A percentile compares a stretch with the other conserved stretches of the same genome.
phyloP scores from a whole-genome alignment of 2,797 vertebrate genomes.

The Petrocephalus sullivani region DNA sequence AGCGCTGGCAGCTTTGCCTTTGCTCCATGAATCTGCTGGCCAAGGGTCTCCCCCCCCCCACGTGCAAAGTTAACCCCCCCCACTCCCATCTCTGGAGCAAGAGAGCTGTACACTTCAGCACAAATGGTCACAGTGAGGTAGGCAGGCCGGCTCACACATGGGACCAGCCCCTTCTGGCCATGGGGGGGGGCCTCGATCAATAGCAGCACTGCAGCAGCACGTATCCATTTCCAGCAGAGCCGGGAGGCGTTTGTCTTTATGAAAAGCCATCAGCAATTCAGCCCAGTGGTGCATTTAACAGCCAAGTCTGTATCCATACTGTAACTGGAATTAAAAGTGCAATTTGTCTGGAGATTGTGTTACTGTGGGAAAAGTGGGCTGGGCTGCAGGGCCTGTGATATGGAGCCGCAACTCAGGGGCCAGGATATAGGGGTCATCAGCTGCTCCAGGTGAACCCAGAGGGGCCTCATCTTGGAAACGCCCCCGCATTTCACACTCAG shows the following conservation, averaged over 20 bases:
- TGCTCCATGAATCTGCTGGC: neutral
- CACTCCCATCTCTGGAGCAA: neutral
- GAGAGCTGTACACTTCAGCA: neutral
- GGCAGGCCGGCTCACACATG: neutral
- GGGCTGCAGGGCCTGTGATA: neutral
- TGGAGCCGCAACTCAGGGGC: neutral
- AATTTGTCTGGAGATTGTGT: slow-evolving; percentile 75
- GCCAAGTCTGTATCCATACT: slow-evolving; percentile 66
- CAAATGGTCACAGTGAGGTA: neutral
- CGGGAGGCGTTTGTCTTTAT: slow-evolving; percentile 71
- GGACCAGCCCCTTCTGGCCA: neutral
- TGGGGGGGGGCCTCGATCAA: slow-evolving; percentile 57
- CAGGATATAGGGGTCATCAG: neutral
- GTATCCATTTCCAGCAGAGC: slow-evolving; percentile 67
- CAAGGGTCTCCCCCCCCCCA: neutral
- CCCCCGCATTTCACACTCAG: neutral
- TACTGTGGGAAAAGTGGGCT: slow-evolving; percentile 38
- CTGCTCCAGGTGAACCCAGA: neutral
- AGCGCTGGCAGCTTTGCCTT: neutral
- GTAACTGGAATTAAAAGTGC: slow-evolving; percentile 66
- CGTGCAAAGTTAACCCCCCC: no score
- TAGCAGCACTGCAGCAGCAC: slow-evolving; percentile 56
- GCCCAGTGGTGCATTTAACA: slow-evolving; percentile 65
- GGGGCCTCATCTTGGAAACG: neutral
- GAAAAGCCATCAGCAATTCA: slow-evolving; percentile 75